These are phyloP conservation scores for Sebastes taczanowskii DNA, from an alignment of 2,797 vertebrate species.

Conservation along the genomic window DNA sequence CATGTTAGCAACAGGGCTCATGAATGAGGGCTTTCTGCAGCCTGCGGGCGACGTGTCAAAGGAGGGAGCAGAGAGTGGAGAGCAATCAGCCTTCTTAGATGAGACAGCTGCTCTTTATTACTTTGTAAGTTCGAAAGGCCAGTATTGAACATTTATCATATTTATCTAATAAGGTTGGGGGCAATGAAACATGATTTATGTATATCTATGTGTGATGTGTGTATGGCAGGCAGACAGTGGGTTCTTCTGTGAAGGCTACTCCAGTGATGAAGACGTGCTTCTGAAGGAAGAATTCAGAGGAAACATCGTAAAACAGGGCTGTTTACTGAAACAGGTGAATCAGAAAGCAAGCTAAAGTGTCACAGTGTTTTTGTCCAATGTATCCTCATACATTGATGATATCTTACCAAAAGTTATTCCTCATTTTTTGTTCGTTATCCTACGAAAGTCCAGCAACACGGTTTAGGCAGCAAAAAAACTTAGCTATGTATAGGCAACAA, in stretches of 20 bases:
- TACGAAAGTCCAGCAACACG: too few relatives aligned
- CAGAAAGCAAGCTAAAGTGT: background rate
- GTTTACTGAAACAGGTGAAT: constrained; percentile 93
- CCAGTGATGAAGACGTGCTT: constrained; percentile 93
- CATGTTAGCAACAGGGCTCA: constrained; percentile 89
- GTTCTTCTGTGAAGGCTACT: constrained; percentile 97
- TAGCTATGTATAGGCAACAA: too few relatives aligned
- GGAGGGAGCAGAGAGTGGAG: constrained; percentile 77
- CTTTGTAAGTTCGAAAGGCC: constrained; percentile 86
- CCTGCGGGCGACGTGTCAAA: constrained; percentile 91
- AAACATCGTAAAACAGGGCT: constrained; percentile 93
- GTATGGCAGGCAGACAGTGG: constrained; percentile 91
- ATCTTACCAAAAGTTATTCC: too few relatives aligned
- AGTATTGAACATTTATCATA: background rate
- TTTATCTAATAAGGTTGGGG: background rate
- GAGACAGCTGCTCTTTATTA: constrained; percentile 90
- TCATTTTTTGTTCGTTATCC: too few relatives aligned
- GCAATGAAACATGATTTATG: background rate
- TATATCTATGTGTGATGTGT: background rate
- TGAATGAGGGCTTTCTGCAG: constrained; percentile 93
- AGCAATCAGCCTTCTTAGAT: constrained; percentile 88
- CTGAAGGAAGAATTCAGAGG: constrained; percentile 96
- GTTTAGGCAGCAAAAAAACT: too few relatives aligned
- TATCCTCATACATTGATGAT: too few relatives aligned
- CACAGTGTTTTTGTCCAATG: background rate